These are phyloP conservation scores for Bicyclus anynana DNA, from an alignment of 1,140 invertebrate genomes.

Conservation along the genomic window DNA sequence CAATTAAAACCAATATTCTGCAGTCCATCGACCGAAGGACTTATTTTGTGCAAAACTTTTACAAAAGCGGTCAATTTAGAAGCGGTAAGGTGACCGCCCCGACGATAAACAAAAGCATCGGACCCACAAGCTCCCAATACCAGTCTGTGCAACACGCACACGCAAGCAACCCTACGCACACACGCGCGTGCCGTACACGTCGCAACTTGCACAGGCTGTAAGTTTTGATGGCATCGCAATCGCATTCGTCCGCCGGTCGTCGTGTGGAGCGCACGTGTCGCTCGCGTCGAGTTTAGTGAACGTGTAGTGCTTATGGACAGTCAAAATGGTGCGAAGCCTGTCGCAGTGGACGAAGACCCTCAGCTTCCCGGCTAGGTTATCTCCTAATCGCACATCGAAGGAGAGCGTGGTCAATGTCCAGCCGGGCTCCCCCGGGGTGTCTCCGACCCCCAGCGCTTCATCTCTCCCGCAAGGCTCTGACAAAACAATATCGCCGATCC, in stretches of 20 bases:
- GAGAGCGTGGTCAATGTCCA: conserved; percentile 80
- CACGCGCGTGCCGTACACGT: conserved; percentile 37
- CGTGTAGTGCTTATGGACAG: conserved; percentile 63
- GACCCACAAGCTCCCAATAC: conserved; percentile 40
- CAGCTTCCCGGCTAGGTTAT: conserved; percentile 89
- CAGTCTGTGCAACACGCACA: conserved; percentile 36
- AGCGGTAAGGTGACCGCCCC: conserved; percentile 35
- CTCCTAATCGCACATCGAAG: conserved; percentile 85
- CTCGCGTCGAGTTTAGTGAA: conserved; percentile 52
- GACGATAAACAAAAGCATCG: conserved; percentile 58
- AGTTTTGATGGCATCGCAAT: conserved; percentile 33
- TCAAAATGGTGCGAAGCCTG: conserved; percentile 88
- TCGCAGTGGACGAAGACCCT: conserved; percentile 92
- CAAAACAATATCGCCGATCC: conserved; percentile 74
- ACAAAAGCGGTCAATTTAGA: conserved; percentile 31
- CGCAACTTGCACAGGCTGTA: conserved; percentile 55
- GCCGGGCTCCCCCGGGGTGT: conserved; percentile 65
- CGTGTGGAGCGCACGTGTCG: conserved; percentile 48
- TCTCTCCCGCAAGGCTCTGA: conserved; percentile 72
- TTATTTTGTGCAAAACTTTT: conserved; percentile 23
- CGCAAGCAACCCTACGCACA: conserved; percentile 28
- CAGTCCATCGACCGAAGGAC: conserved; percentile 5
- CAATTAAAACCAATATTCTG: neutral
- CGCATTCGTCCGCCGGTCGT: conserved; percentile 57
- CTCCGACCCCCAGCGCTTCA: conserved; percentile 73